Evolutionary conservation across 2,797 vertebrate species (phyloP).

Genomic region (Otolemur crassicaudatus): DNA sequence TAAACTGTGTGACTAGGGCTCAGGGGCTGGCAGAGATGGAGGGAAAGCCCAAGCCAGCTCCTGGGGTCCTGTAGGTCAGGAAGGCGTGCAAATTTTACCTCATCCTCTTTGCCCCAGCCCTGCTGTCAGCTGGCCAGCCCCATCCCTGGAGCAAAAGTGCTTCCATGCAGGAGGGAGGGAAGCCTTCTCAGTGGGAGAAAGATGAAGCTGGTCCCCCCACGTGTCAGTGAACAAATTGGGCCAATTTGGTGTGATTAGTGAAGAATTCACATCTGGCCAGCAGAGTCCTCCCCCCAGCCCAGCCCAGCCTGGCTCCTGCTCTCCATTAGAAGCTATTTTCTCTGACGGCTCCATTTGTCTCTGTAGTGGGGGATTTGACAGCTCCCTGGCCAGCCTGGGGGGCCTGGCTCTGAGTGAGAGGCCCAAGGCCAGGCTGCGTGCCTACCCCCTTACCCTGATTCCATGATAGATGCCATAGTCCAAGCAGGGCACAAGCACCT

Average conservation of each 20-base stretch:
- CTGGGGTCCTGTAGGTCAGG: not conserved
- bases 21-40: not conserved
- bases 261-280: conserved; percentile 94
- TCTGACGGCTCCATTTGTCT: conserved; percentile 98
- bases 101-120: not conserved
- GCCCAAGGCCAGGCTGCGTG: conserved; percentile 89
- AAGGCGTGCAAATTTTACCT: not conserved
- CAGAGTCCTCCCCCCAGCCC: conserved; percentile 85
- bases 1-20: not conserved
- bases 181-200: conserved; percentile 67
- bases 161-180: conserved; percentile 83
- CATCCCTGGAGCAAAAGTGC: conserved; percentile 80
- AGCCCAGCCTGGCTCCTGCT: conserved; percentile 87
- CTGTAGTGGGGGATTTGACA: conserved; percentile 94
- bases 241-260: conserved; percentile 94
- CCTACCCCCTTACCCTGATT: conserved; percentile 86
- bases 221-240: conserved; percentile 92
- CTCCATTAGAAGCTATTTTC: conserved; percentile 97
- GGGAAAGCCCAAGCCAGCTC: not conserved
- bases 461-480: not conserved
- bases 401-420: conserved; percentile 89
- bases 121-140: conserved; percentile 64
- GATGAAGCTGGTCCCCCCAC: conserved; percentile 74
- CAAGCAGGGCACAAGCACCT: conserved; percentile 56
- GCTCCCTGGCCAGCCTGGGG: conserved; percentile 90